Evolutionary conservation across 2,888 invertebrate genomes (phyloP).

Genomic region (Stenodera caucasica): DNA sequence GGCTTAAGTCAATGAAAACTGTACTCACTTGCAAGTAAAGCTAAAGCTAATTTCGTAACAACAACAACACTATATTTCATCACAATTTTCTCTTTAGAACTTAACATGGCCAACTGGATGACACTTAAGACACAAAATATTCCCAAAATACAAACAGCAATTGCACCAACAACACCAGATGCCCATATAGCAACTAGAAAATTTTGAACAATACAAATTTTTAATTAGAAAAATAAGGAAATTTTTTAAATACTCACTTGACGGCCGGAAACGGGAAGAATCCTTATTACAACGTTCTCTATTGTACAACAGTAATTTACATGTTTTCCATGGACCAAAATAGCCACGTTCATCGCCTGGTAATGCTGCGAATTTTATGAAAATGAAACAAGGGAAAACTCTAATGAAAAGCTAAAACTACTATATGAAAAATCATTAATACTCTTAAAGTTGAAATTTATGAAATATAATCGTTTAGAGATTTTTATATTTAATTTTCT

Average conservation of each 20-base stretch:
- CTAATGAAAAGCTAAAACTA: too few species aligned
- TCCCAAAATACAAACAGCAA: constrained; percentile 73
- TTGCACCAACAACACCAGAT: constrained; percentile 77
- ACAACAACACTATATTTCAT: constrained; percentile 77
- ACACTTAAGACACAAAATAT: constrained; percentile 79
- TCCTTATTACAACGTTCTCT: constrained; percentile 77
- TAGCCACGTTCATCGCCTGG: constrained; percentile 76
- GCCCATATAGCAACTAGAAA: constrained; percentile 77
- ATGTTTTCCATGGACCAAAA: constrained; percentile 86
- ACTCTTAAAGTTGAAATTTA: too few species aligned
- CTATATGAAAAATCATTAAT: too few species aligned
- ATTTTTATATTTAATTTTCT: too few species aligned
- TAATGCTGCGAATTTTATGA: constrained; percentile 63
- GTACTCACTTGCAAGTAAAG: constrained; percentile 75
- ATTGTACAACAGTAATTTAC: constrained; percentile 79
- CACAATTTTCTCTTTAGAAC: constrained; percentile 78
- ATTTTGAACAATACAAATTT: background rate
- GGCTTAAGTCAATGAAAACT: too few species aligned
- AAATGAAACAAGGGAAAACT: constrained; percentile 1
- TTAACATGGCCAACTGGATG: constrained; percentile 84
- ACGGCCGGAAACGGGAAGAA: constrained; percentile 76
- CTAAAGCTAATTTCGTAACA: constrained; percentile 76
- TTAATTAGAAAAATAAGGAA: background rate
- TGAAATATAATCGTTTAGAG: too few species aligned
- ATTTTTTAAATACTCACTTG: constrained; percentile 63